phyloP scores from a whole-genome alignment of 2,113 vertebrate species.

The Vireo altiloquus region DNA sequence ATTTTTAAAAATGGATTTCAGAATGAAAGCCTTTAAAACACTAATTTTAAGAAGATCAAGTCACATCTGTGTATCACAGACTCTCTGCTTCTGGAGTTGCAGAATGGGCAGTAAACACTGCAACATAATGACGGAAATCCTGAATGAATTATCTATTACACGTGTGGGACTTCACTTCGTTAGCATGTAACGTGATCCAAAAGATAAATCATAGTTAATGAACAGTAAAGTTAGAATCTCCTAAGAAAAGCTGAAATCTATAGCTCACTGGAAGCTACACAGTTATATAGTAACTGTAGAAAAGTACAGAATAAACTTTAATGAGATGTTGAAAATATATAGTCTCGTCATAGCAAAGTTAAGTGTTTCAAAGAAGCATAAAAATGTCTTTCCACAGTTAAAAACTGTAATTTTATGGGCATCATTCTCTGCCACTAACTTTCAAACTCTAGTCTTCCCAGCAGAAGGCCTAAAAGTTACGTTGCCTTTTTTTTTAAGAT shows the following conservation, averaged over 20 bases:
- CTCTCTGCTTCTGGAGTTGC: neutral
- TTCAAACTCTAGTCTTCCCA: neutral
- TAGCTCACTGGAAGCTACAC: neutral
- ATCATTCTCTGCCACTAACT: neutral
- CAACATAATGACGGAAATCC: neutral
- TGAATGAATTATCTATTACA: neutral
- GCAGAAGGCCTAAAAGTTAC: neutral
- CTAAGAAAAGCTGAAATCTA: neutral
- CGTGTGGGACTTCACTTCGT: rapidly evolving
- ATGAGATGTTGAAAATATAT: neutral
- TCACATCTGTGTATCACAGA: neutral
- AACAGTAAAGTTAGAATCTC: neutral
- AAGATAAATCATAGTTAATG: neutral
- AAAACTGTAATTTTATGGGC: neutral
- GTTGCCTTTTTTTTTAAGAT: neutral
- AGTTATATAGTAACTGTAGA: neutral
- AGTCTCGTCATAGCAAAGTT: neutral
- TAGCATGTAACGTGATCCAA: neutral
- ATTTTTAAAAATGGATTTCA: neutral
- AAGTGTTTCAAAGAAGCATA: neutral
- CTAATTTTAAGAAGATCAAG: neutral
- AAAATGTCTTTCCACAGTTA: neutral
- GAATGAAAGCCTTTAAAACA: neutral
- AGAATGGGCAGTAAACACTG: neutral
- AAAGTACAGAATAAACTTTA: neutral